phyloP scores from a whole-genome alignment of 2,113 vertebrate genomes.

The Nerophis ophidion region DNA sequence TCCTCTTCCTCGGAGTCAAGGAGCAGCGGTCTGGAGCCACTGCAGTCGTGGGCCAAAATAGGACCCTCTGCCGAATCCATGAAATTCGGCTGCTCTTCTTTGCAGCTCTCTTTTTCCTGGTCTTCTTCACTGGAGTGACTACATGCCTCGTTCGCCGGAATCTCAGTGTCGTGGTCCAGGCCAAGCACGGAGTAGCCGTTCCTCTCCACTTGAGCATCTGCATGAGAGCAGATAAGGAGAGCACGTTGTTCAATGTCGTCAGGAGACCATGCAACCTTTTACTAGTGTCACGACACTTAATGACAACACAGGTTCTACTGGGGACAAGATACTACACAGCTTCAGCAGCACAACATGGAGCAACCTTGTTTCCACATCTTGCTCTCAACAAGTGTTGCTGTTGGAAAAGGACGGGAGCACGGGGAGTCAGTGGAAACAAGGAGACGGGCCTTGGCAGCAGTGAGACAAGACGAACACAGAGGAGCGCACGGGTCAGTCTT shows the following conservation, averaged over 20 bases:
- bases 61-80: slow-evolving; percentile 64
- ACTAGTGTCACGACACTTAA: slow-evolving; percentile 24
- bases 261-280: slow-evolving; percentile 1
- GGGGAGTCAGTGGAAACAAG: slow-evolving; percentile 62
- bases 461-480: slow-evolving; percentile 43
- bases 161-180: slow-evolving; percentile 41
- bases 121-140: slow-evolving; percentile 94
- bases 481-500: slow-evolving; percentile 57
- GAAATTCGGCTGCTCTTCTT: slow-evolving; percentile 32
- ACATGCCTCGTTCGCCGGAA: slow-evolving; percentile 59
- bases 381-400: slow-evolving; percentile 5
- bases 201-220: slow-evolving; percentile 57
- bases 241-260: background rate
- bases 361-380: slow-evolving; percentile 69
- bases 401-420: slow-evolving; percentile 14
- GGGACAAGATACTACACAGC: slow-evolving; percentile 29
- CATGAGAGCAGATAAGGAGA: slow-evolving; percentile 28
- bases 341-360: slow-evolving; percentile 44
- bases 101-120: slow-evolving; percentile 60
- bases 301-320: slow-evolving; percentile 37
- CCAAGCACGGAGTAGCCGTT: slow-evolving; percentile 60
- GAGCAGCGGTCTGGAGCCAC: slow-evolving; percentile 87
- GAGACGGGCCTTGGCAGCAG: slow-evolving; percentile 33
- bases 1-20: slow-evolving; percentile 93
- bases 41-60: slow-evolving; percentile 77